Percentiles rank a stretch among this genome's conserved stretches.
These are phyloP conservation scores for Chrysaora quinquecirrha DNA, from an alignment of 30 jellyfish, hydroid and myxozoan genomes.

Conservation along the genomic window DNA sequence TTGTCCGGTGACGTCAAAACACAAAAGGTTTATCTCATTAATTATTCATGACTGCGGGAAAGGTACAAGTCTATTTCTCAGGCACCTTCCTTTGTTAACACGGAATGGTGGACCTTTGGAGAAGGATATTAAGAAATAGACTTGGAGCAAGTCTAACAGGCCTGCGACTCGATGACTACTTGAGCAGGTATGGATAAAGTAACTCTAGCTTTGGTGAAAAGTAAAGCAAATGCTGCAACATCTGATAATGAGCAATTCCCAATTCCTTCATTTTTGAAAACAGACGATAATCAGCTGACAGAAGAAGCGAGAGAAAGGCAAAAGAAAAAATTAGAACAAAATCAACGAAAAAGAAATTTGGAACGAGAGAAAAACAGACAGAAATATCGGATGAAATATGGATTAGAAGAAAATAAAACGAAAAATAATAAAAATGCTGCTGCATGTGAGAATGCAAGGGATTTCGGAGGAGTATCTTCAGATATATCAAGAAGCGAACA, in stretches of 20 bases:
- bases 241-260: neutral
- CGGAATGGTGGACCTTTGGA: too few relatives aligned
- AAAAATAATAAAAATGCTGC: neutral
- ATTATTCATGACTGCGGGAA: too few relatives aligned
- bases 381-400: slow-evolving; percentile 12
- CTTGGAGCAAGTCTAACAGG: too few relatives aligned
- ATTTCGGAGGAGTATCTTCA: neutral
- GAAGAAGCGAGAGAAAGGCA: slow-evolving; percentile 17
- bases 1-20: too few relatives aligned
- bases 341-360: neutral
- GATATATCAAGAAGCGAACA: neutral
- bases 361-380: slow-evolving; percentile 6
- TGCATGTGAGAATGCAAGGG: neutral
- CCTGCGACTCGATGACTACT: too few relatives aligned
- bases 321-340: neutral
- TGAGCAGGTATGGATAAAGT: slow-evolving; percentile 8
- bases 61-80: too few relatives aligned
- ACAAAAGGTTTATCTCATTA: too few relatives aligned
- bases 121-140: too few relatives aligned
- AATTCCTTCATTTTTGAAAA: neutral
- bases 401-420: neutral
- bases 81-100: too few relatives aligned
- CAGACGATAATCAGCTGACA: neutral
- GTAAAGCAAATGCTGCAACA: neutral
- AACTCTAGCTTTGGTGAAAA: slow-evolving; percentile 4